Evolutionary conservation across 2,797 vertebrate genomes (phyloP).

Genomic region (Channallabes apus): DNA sequence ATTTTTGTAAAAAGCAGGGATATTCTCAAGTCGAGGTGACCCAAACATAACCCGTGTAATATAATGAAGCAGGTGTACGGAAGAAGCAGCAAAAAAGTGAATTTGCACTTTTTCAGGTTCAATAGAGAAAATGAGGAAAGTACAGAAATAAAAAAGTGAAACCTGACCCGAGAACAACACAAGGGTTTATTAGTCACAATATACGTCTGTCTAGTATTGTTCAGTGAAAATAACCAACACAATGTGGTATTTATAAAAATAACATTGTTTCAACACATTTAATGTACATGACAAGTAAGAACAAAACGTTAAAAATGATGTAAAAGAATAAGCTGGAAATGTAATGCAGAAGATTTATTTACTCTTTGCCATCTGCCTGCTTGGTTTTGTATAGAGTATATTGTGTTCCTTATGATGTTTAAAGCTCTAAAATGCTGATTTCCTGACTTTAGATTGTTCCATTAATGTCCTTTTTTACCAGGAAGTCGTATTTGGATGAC

Average conservation of each 20-base stretch:
- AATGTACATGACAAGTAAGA: background rate
- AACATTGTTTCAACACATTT: background rate
- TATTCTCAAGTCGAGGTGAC: background rate
- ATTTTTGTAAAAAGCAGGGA: background rate
- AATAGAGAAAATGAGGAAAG: slow-evolving; percentile 9
- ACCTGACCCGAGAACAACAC: background rate
- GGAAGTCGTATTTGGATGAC: background rate
- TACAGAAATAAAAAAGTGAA: background rate
- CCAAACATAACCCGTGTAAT: background rate
- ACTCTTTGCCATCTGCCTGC: background rate
- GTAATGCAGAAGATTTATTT: background rate
- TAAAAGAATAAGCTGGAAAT: background rate
- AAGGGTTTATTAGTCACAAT: slow-evolving; percentile 7
- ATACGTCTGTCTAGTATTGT: background rate
- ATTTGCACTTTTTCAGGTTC: background rate
- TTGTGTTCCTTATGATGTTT: background rate
- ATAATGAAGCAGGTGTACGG: background rate
- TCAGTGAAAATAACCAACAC: background rate
- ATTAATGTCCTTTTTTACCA: background rate
- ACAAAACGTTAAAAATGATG: background rate
- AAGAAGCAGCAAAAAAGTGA: background rate
- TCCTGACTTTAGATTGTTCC: background rate
- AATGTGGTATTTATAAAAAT: slow-evolving; percentile 9
- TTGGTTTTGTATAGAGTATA: background rate
- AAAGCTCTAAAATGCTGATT: background rate